These are phyloP conservation scores for Tinea semifulvella DNA, from an alignment of 2,888 invertebrate species.

Conservation along the genomic window DNA sequence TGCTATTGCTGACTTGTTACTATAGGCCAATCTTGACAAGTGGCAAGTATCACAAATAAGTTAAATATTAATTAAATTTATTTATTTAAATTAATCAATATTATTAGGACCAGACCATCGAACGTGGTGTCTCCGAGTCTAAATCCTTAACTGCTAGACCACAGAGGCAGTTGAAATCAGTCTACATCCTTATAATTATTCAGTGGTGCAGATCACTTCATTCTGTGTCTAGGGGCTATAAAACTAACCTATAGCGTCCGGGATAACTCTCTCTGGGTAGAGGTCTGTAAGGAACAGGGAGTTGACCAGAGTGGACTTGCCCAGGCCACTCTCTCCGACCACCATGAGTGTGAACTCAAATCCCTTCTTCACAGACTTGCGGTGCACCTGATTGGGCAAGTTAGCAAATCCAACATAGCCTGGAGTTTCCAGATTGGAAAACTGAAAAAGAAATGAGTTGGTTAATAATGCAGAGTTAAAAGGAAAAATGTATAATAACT, in stretches of 20 bases:
- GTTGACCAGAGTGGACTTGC: conserved; percentile 95
- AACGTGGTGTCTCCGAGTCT: too few species aligned
- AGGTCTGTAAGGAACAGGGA: conserved; percentile 94
- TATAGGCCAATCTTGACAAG: too few species aligned
- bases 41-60: too few species aligned
- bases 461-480: not conserved
- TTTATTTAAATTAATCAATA: too few species aligned
- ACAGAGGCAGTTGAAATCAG: too few species aligned
- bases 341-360: conserved; percentile 99
- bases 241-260: conserved; percentile 81
- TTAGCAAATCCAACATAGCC: conserved; percentile 95
- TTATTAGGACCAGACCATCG: too few species aligned
- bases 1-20: too few species aligned
- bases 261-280: conserved; percentile 91
- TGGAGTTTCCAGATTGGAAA: conserved; percentile 84
- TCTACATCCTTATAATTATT: not conserved
- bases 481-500: not conserved
- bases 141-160: too few species aligned
- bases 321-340: conserved; percentile 90
- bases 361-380: conserved; percentile 97
- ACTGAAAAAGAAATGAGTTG: conserved; percentile 71
- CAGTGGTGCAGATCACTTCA: too few species aligned
- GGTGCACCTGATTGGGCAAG: conserved; percentile 94
- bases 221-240: not conserved
- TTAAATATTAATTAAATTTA: too few species aligned